Evolutionary conservation across 2,888 invertebrate species (phyloP), one percentile per base, ranked within the genome.

Genomic region (Hydrotaea diabolus): DNA sequence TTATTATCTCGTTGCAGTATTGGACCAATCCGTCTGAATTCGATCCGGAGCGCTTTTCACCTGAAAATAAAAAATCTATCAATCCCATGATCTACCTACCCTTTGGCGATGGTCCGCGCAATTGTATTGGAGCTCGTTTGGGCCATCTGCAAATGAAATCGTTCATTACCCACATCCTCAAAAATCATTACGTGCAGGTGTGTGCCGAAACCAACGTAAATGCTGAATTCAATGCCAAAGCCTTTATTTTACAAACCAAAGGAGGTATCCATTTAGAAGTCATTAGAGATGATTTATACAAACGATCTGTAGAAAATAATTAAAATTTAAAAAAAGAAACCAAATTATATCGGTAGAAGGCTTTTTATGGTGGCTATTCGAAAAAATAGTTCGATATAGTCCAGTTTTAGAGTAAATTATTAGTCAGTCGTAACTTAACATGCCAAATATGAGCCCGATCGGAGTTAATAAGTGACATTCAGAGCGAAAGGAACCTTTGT

Each of bases 151-250:
- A 62, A 31, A 13, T 62, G 0, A 62, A 76, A 89, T 91, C 66
- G 91, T 91, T 90, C 3, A 72, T 91, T 1, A 86, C 91, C 0
- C 89, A 90, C 73, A 82, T 91, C n/a, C 85, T 91, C 0, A 89
- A 87, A 75, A 91, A 91, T 77, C 89, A 91, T 78, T 83, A 73
- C 21, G 89, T 92, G 0, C 83, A 83, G 7, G 39, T 69, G 4
- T 89, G 89, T 7, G 72, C 85, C 0, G 77, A 87, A 7, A 89
- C 91, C 0, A 79, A n/a, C n/a, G n/a, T n/a, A n/a, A n/a, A n/a
- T n/a, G n/a, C n/a, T 69, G 46, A 80, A 15, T 89, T 91, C 19
- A 87, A 91, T 83, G 88, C 89, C 0, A 90, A 87, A 64, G 88
- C 88, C 0, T 83, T 91, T 39, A 76, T 91, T 0, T 82, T 92